Base-by-base conservation (phyloP, 2,797 vertebrate genomes). In the Nasua narica region DNA sequence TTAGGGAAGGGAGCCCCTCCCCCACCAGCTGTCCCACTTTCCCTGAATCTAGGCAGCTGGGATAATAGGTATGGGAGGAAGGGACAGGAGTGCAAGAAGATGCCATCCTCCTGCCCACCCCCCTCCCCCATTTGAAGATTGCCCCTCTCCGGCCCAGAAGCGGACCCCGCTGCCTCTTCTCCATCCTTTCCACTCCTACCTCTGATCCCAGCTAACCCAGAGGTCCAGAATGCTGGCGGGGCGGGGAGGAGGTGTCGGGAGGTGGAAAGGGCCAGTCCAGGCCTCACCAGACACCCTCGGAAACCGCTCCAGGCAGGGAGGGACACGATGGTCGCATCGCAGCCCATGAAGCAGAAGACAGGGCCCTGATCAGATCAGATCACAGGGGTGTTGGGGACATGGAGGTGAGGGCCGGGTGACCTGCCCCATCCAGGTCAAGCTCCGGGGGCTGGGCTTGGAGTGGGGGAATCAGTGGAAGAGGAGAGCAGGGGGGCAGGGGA, bases 21-120 rank as follows among this genome's bases (percentile, higher is more conserved):
- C 91, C 79, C 32, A 7, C 18, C 40, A 76, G 40, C 67, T 77
- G 91, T 76, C 85, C 94, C 89, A 91, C 25, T 96, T 96, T 87
- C 90, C 87, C 78, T 95, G 91, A 96, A 97, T 95, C 72, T 56
- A 79, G 84, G 87, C 70, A 89, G 91, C 88, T 91, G 91, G 65
- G 79, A 69, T 40, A 81, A 72, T 0, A 78, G 58, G 37, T 85
- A 15, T 27, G 65, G 70, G 67, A 76, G 58, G 35, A 89, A 8
- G 35, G 77, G 60, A 91, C 35, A 83, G 77, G 43, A 79, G n/a
- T 65, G 48, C 62, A 29, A 65, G n/a, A 65, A 54, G 76, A 84
- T 14, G 43, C 48, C 40, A 32, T 23, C 19, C 32, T 83, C 52
- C 48, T 48, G 37, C 10, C n/a, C 13, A 8, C 40, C 0, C 37